Conservation (phyloP, 2,888 invertebrate genomes). For the Aplocera efformata region DNA sequence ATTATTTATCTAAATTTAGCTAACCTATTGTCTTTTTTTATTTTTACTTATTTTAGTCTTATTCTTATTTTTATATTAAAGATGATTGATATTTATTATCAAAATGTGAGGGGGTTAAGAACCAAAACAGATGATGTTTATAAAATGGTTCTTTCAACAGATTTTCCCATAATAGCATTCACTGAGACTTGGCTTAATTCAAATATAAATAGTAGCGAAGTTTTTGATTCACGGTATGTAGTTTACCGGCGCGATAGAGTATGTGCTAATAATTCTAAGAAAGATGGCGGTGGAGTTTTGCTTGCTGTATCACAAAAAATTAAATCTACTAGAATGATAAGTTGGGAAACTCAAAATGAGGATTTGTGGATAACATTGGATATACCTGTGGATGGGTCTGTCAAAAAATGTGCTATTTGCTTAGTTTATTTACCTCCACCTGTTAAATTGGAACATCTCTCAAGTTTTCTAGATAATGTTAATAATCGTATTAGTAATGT, state of each 20-base stretch:
- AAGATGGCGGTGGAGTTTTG: constrained; percentile 5
- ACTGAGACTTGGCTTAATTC: constrained; percentile 8
- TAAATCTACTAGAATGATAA: neutral
- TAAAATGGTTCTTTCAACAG: neutral
- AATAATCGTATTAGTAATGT: neutral
- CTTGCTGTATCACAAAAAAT: constrained; percentile 2
- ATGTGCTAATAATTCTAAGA: neutral
- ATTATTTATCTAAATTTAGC: too few relatives aligned
- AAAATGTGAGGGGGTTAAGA: constrained; percentile 3
- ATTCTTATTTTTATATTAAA: too few relatives aligned
- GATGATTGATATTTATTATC: constrained; percentile 2
- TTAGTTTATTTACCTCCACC: constrained; percentile 4
- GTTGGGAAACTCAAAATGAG: constrained; percentile 1
- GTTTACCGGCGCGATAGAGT: constrained; percentile 2
- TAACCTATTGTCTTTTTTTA: too few relatives aligned
- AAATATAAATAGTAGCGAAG: constrained; percentile 1
- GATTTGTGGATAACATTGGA: constrained; percentile 1
- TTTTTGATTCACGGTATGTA: neutral
- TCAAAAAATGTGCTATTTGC: neutral
- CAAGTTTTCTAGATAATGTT: neutral
- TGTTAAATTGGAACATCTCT: neutral
- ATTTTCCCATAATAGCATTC: constrained; percentile 1
- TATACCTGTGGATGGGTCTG: neutral
- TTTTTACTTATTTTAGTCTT: too few relatives aligned
- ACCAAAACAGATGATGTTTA: constrained; percentile 3